phyloP scores from a whole-genome alignment of 2,888 invertebrate species.

The Ganaspis brasiliensis region DNA sequence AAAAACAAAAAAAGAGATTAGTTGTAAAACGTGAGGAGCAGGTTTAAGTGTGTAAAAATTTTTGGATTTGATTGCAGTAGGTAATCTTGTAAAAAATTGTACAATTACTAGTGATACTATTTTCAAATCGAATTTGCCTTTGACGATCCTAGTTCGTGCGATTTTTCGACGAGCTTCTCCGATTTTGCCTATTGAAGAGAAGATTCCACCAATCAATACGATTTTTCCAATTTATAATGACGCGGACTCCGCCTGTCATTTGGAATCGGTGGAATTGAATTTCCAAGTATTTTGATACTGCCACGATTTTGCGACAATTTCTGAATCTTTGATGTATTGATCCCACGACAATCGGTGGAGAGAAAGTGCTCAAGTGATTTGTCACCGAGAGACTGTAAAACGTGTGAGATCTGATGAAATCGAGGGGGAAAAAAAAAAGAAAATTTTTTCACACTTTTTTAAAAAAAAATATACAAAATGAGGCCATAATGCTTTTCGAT shows the following conservation, averaged over 20 bases:
- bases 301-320: conserved; percentile 38
- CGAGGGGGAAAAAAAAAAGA: background rate
- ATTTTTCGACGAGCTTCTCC: background rate
- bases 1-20: conserved; percentile 47
- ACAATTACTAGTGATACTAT: conserved; percentile 30
- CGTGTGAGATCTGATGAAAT: conserved; percentile 1
- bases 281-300: conserved; percentile 38
- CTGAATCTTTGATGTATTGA: conserved; percentile 7
- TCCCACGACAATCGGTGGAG: conserved; percentile 39
- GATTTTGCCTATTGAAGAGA: conserved; percentile 42
- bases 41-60: conserved; percentile 45
- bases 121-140: conserved; percentile 43
- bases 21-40: conserved; percentile 48
- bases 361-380: conserved; percentile 37
- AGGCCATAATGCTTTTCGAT: conserved; percentile 3
- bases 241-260: background rate
- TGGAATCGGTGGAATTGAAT: conserved; percentile 17
- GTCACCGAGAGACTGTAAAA: conserved; percentile 3
- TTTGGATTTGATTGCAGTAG: conserved; percentile 47
- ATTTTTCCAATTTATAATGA: background rate
- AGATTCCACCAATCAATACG: conserved; percentile 6
- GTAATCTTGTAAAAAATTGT: conserved; percentile 53
- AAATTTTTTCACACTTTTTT: conserved; percentile 20
- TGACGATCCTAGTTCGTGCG: conserved; percentile 33
- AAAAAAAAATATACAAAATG: background rate